Percentiles rank a stretch among this genome's conserved stretches.
phyloP scores from a whole-genome alignment of 2,888 invertebrate genomes.

The Zaprionus lineosus region DNA sequence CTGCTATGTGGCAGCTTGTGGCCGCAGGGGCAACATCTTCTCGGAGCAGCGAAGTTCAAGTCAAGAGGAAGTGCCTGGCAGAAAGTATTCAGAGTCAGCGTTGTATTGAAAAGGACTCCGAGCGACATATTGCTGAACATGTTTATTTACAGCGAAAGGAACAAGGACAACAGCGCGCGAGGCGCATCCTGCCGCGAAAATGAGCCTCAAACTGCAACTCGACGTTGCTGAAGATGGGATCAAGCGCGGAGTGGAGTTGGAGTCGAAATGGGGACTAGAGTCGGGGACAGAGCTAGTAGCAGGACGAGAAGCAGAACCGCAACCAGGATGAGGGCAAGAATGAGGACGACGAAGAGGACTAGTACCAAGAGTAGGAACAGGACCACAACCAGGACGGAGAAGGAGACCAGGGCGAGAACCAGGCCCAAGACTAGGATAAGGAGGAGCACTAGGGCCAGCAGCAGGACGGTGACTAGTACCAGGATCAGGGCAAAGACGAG shows the following conservation, averaged over 20 bases:
- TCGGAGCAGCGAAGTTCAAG: conserved; percentile 32
- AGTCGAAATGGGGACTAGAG: no score
- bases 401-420: no score
- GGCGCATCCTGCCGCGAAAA: conserved; percentile 2
- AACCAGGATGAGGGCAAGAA: no score
- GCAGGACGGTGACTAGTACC: no score
- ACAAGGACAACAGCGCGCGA: conserved; percentile 56
- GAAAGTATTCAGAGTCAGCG: conserved; percentile 1
- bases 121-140: conserved; percentile 72
- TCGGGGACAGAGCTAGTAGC: no score
- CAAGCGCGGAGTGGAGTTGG: neutral
- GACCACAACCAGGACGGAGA: no score
- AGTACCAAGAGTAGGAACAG: no score
- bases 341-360: no score
- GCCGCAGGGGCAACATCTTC: conserved; percentile 50
- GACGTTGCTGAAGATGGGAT: neutral
- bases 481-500: no score
- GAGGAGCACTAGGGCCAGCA: no score
- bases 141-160: conserved; percentile 69
- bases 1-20: conserved; percentile 12
- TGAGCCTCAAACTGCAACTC: conserved; percentile 18
- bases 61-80: conserved; percentile 21
- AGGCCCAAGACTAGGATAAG: no score
- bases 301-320: no score
- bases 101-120: conserved; percentile 28